Base-by-base conservation (phyloP, 2,888 invertebrate genomes). In the Agrochola litura region DNA sequence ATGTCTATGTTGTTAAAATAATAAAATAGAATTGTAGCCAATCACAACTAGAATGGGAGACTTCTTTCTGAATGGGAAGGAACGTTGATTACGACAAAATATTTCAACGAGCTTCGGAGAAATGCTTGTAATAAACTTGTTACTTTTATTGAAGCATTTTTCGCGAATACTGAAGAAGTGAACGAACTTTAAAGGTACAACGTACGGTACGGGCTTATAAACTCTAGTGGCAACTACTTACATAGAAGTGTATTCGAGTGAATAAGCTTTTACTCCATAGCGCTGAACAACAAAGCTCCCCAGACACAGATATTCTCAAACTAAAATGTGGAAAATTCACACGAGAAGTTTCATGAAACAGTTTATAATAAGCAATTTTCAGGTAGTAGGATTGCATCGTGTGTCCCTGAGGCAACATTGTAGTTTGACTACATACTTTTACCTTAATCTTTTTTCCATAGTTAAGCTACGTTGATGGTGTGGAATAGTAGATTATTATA, bases 331-430 rank as follows among this genome's bases (percentile, higher is more conserved):
- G 30, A 68, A 71, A 79, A 69, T 60, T 54, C 46, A 54, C 43
- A 37, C 37, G 37, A 37, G 37, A 37, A 37, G 46, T 52, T 61
- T 30, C 30, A 61, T 52, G 52, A 41, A 72, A 76, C 52, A 30
- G 60, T 76, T 64, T 58, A 10, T 41, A 71, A 30, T 14, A 43
- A 68, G 64, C 60, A 49, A 54, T 71, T 54, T 81, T 73, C 25
- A 37, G 63, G 49, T 68, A 70, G 25, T 54, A 54, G 16, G 52
- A 49, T 60, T 66, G 46, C 60, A 69, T 25, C 43, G 37, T 30
- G 8, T 65, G 60, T 78, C 78, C 64, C 73, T 22, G 14, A 58
- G 64, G 73, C 19, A 63, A 46, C 41, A 52, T 72, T 68, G 61
- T 25, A 46, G 37, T 41, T 56, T 43, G 10, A 14, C 30, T 64